These are phyloP conservation scores for Drosophila aff. DNA, from an alignment of 1,140 invertebrate species.

Conservation along the genomic window DNA sequence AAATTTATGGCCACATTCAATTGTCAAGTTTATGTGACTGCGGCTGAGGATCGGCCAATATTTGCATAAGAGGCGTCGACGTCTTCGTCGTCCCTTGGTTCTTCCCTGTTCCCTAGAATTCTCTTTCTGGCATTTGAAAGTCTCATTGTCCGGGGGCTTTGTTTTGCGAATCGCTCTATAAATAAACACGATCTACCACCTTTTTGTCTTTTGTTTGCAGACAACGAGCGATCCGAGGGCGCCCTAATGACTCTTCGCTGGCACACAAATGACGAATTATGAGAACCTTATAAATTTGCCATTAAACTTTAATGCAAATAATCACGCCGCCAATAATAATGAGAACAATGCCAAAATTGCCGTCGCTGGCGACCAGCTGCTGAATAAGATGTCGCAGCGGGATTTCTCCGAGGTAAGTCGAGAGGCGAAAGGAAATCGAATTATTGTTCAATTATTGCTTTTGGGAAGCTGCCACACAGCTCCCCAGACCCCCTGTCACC, in stretches of 20 bases:
- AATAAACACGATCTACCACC: constrained; percentile 34
- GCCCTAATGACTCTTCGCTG: constrained; percentile 53
- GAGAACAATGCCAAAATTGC: constrained; percentile 76
- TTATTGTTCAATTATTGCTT: constrained; percentile 44
- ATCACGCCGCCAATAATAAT: constrained; percentile 69
- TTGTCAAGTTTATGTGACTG: constrained; percentile 82
- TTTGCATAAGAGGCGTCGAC: constrained; percentile 72
- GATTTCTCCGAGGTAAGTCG: constrained; percentile 83
- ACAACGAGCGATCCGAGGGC: constrained; percentile 42
- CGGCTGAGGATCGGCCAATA: constrained; percentile 54
- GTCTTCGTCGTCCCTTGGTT: constrained; percentile 26
- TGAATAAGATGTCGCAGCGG: constrained; percentile 83
- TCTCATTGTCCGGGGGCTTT: constrained; percentile 57
- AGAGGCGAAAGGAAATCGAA: constrained; percentile 23
- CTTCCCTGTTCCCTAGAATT: constrained; percentile 63
- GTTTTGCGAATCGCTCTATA: constrained; percentile 29
- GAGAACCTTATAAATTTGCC: constrained; percentile 84
- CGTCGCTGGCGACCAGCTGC: constrained; percentile 65
- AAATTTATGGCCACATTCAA: constrained; percentile 80
- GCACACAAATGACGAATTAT: constrained; percentile 85
- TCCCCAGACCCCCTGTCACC: not conserved
- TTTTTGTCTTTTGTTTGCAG: constrained; percentile 44
- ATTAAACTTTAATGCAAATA: constrained; percentile 82
- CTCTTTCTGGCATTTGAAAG: constrained; percentile 66
- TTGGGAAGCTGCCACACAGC: not conserved